Conservation (phyloP, 2,888 invertebrate genomes). For the Candidula unifasciata region DNA sequence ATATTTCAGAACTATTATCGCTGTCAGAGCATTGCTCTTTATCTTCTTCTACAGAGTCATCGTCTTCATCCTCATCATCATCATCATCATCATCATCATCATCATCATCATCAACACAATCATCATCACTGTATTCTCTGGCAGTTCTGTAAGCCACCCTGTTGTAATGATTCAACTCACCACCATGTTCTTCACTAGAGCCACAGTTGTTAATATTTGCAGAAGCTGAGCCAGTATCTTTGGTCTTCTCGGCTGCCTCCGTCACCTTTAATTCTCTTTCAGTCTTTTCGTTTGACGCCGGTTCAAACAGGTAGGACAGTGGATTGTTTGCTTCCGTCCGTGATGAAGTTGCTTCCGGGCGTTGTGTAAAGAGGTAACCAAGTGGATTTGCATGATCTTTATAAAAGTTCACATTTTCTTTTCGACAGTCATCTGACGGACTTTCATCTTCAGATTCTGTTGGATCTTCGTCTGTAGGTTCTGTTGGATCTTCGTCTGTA, state of each 20-base stretch:
- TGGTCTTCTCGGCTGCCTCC: not conserved
- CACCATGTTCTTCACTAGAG: no score
- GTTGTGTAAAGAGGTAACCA: not conserved
- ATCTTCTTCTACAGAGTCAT: slow-evolving; percentile 18
- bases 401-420: not conserved
- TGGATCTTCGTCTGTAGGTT: not conserved
- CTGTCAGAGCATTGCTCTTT: slow-evolving; percentile 18
- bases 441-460: not conserved
- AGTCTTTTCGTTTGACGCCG: not conserved
- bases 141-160: slow-evolving; percentile 25
- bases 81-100: slow-evolving; percentile 31
- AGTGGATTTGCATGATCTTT: not conserved
- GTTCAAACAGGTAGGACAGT: slow-evolving; percentile 18
- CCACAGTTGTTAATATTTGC: not conserved
- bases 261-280: not conserved
- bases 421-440: not conserved
- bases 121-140: slow-evolving; percentile 25
- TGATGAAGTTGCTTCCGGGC: not conserved
- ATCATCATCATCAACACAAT: not conserved
- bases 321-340: not conserved
- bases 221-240: not conserved
- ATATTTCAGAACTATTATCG: slow-evolving; percentile 16
- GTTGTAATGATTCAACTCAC: not conserved
- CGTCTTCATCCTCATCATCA: slow-evolving; percentile 15
- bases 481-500: no score